Evolutionary conservation across 2,888 invertebrate species (phyloP).

Genomic region (Aradus depressus): DNA sequence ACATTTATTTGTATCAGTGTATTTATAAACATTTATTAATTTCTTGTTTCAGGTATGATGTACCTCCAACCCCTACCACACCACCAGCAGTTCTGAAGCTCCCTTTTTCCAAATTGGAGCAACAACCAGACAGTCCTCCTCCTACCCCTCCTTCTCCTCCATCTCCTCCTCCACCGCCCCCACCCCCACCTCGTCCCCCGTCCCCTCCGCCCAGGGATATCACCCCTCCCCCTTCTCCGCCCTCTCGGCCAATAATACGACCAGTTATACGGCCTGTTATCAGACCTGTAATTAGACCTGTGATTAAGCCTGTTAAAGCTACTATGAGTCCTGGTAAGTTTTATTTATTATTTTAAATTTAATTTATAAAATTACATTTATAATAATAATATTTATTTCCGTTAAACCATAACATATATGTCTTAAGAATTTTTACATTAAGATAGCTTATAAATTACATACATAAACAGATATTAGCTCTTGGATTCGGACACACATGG

Average conservation of each 20-base stretch:
- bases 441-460: no score
- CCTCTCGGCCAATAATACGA: slow-evolving; percentile 4
- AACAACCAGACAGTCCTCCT: no score
- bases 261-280: slow-evolving; percentile 18
- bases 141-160: slow-evolving; percentile 14
- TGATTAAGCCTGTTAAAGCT: slow-evolving; percentile 19
- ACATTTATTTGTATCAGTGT: neutral
- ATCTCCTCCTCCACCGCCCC: slow-evolving; percentile 25
- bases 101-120: no score
- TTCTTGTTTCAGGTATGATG: slow-evolving; percentile 48
- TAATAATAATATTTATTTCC: no score
- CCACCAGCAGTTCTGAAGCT: slow-evolving; percentile 35
- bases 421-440: no score
- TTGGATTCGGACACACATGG: no score
- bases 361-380: no score
- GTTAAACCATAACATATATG: no score
- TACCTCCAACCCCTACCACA: slow-evolving; percentile 41
- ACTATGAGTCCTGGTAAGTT: slow-evolving; percentile 11
- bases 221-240: neutral
- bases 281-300: slow-evolving; percentile 21
- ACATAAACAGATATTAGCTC: no score
- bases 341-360: neutral
- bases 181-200: slow-evolving; percentile 32
- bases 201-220: slow-evolving; percentile 6
- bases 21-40: neutral